phyloP scores from a whole-genome alignment of 2,888 invertebrate genomes.

The Callyntrura guangdongensis region DNA sequence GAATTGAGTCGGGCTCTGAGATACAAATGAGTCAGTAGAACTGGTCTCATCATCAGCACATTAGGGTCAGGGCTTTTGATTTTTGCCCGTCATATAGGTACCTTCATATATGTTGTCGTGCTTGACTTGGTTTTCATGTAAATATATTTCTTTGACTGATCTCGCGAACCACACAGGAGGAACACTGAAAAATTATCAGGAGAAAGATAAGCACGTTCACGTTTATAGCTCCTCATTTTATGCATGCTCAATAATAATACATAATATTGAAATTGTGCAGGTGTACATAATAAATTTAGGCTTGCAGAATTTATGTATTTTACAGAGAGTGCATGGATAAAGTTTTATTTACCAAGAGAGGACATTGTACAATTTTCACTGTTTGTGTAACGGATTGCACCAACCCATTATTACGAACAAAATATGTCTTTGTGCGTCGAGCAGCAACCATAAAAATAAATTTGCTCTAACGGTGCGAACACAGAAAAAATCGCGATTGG shows the following conservation, averaged over 20 bases:
- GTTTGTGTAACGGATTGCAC: conserved; percentile 6
- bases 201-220: conserved; percentile 45
- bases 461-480: no score
- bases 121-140: conserved; percentile 35
- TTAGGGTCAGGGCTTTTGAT: background rate
- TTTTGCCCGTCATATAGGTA: background rate
- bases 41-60: conserved; percentile 1
- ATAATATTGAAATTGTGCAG: conserved; percentile 44
- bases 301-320: background rate
- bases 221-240: background rate
- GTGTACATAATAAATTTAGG: conserved; percentile 27
- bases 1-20: conserved; percentile 8
- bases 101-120: conserved; percentile 5
- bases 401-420: background rate
- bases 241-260: background rate
- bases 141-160: conserved; percentile 23
- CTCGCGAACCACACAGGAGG: conserved; percentile 29
- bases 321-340: background rate
- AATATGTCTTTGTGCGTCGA: background rate
- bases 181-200: conserved; percentile 5
- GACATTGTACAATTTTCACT: background rate
- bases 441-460: no score
- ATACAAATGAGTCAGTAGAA: conserved; percentile 34
- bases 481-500: no score
- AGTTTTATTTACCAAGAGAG: background rate